Conservation (phyloP, 2,113 vertebrate species). For the Rhegmatorhina hoffmannsi region DNA sequence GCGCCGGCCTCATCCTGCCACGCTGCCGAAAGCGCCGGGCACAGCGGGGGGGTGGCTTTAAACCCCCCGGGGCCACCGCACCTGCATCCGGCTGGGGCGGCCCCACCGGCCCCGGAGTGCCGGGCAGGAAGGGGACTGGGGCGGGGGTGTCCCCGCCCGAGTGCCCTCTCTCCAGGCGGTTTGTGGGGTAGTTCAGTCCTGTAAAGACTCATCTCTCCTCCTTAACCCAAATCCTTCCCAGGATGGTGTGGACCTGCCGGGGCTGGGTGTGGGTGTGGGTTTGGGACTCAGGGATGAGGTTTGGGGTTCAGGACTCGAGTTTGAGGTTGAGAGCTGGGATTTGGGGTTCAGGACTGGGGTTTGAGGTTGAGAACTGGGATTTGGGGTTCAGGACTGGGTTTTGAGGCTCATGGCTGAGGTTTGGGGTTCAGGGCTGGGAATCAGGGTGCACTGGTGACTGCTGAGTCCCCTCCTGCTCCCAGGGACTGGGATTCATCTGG, state of each 20-base stretch:
- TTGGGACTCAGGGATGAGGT: too few relatives aligned
- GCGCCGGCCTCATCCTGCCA: neutral
- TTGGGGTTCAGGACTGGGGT: neutral
- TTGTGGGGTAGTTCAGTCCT: neutral
- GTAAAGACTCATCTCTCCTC: fast-evolving
- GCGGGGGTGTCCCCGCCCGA: fast-evolving
- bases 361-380: neutral
- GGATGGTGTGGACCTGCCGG: too few relatives aligned
- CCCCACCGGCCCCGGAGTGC: fast-evolving
- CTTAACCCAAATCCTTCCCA: neutral
- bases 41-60: fast-evolving
- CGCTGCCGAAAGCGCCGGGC: fast-evolving
- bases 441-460: neutral
- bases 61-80: neutral
- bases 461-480: neutral
- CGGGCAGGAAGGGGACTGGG: fast-evolving
- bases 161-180: neutral
- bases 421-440: neutral
- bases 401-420: neutral
- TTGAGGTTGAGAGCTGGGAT: neutral
- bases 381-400: neutral
- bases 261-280: neutral
- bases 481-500: neutral
- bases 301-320: neutral
- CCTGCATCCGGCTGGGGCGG: slow-evolving; percentile 26